phyloP scores from a whole-genome alignment of 2,113 vertebrate genomes.

The Romanogobio albipinnatus region DNA sequence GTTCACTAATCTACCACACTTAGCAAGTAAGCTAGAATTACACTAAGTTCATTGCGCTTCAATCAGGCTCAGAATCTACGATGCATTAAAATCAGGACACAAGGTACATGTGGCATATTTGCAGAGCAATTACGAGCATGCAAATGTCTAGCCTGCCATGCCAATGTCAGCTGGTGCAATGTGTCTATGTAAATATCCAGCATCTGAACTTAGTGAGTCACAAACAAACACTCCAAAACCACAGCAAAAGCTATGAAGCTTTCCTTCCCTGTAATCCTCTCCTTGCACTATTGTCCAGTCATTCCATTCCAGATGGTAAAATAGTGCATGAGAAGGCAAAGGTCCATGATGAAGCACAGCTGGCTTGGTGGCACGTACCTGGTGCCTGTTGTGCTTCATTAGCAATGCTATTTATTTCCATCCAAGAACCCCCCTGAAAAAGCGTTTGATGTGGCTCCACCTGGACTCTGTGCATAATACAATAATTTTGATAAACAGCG shows the following conservation, averaged over 20 bases:
- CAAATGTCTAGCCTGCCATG: constrained; percentile 67
- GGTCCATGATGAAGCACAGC: constrained; percentile 20
- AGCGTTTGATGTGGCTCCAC: background rate
- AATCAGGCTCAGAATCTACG: constrained; percentile 3
- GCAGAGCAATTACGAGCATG: constrained; percentile 72
- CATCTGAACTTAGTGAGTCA: constrained; percentile 15
- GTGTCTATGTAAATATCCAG: constrained; percentile 22
- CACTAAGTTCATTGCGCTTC: background rate
- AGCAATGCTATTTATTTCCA: constrained; percentile 4
- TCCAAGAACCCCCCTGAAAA: background rate
- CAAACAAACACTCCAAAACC: constrained; percentile 3
- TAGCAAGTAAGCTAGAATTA: background rate
- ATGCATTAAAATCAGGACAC: constrained; percentile 43
- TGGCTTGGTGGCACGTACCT: constrained; percentile 5
- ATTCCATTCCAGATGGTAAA: background rate
- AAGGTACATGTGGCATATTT: constrained; percentile 69
- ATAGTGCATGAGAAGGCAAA: constrained; percentile 21
- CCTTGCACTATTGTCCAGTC: constrained; percentile 1
- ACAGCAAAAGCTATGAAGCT: constrained; percentile 8
- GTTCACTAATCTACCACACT: background rate
- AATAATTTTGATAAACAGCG: background rate
- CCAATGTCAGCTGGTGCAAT: constrained; percentile 62
- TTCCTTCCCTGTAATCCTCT: background rate
- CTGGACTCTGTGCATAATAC: constrained; percentile 16
- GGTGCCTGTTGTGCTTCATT: constrained; percentile 25